These are phyloP conservation scores for Drosophila melanogaster DNA, from an alignment of 1,140 invertebrate genomes.

Conservation along the genomic window Release_6_plus_ISO1_MT NC_004354.4:21059501-21060000, in stretches of 20 bases:
- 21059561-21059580: background rate
- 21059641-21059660: constrained; percentile 26
- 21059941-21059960: background rate
- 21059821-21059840: constrained; percentile 5
- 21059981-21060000: background rate
- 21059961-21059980: background rate
- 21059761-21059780: constrained; percentile 7
- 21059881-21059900: background rate
- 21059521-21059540: constrained; percentile 4
- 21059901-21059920: background rate
- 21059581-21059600: constrained; percentile 11
- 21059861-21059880: background rate
- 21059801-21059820: constrained; percentile 17
- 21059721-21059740: background rate
- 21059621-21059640: constrained; percentile 8
- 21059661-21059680: constrained; percentile 34
- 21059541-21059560: constrained; percentile 7
- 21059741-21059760: constrained; percentile 6
- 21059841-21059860: background rate
- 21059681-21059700: constrained; percentile 3
- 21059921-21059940: too few species aligned
- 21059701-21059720: constrained; percentile 19
- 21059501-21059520: constrained; percentile 10
- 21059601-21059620: constrained; percentile 17
- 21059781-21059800: constrained; percentile 5